These are phyloP conservation scores for Caenorhabditis sp. DNA, from an alignment of 2,888 invertebrate species.

Conservation along the genomic window DNA sequence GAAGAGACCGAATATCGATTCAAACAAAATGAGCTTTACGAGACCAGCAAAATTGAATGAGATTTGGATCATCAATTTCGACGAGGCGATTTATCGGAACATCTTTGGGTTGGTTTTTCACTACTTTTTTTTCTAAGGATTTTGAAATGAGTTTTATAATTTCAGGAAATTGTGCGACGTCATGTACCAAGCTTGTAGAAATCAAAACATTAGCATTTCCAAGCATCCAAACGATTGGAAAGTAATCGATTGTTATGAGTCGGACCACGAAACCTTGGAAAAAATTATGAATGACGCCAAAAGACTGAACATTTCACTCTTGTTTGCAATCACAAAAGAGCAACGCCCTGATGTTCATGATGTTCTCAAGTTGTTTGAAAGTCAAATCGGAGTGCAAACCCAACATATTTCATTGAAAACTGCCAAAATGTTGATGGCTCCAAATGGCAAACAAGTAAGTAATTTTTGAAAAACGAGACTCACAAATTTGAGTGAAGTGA, in stretches of 20 bases:
- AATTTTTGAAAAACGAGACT: background rate
- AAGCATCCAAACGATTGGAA: conserved; percentile 1
- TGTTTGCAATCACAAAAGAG: conserved; percentile 15
- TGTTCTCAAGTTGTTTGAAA: conserved; percentile 34
- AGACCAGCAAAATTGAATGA: conserved; percentile 3
- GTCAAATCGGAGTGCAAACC: conserved; percentile 25
- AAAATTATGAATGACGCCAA: conserved; percentile 12
- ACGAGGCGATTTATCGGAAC: conserved; percentile 3
- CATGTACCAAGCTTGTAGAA: conserved; percentile 7
- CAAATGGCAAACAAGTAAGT: conserved; percentile 17
- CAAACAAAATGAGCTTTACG: background rate
- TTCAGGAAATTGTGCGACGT: conserved; percentile 18
- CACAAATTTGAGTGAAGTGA: too few species aligned
- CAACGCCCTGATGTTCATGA: conserved; percentile 30
- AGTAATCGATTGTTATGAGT: conserved; percentile 7
- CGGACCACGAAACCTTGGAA: conserved; percentile 1
- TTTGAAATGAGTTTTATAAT: too few species aligned
- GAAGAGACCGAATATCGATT: background rate
- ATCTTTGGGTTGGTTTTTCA: conserved; percentile 8
- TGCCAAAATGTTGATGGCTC: conserved; percentile 6
- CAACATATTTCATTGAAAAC: conserved; percentile 14
- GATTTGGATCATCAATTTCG: conserved; percentile 14
- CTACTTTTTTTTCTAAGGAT: too few species aligned
- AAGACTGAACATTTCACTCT: background rate
- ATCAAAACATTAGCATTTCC: conserved; percentile 8